Conservation (phyloP, 64 coral and sea anemone species). For the Stichodactyla mertensii region DNA sequence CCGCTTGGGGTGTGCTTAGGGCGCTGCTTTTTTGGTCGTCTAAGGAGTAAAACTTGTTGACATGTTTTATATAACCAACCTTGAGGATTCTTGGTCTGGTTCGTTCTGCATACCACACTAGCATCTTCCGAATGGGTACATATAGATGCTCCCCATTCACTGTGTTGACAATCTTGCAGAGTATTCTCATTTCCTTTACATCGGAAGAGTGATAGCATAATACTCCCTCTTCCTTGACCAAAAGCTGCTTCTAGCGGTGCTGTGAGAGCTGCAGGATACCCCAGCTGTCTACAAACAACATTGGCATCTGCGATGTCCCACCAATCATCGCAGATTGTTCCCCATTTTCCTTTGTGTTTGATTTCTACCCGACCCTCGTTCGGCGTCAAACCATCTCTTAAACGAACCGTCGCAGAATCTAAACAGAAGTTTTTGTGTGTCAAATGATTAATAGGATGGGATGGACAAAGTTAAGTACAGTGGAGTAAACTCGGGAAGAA, state of each 20-base stretch:
- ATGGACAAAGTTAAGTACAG: too few relatives aligned
- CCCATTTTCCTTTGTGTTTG: conserved; percentile 35
- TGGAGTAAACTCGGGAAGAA: too few relatives aligned
- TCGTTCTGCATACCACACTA: conserved; percentile 7
- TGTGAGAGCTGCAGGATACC: conserved; percentile 19
- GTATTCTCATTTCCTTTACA: background rate
- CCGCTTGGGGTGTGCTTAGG: too few relatives aligned
- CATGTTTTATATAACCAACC: background rate
- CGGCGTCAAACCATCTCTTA: background rate
- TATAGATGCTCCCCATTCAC: background rate
- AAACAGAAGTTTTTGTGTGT: background rate
- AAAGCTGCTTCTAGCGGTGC: background rate
- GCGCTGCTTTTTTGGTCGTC: too few relatives aligned
- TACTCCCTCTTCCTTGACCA: background rate
- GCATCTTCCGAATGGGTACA: background rate
- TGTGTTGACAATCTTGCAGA: background rate
- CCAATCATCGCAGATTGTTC: conserved; percentile 14
- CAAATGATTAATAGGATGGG: background rate
- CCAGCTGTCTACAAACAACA: conserved; percentile 28
- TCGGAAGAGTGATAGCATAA: background rate
- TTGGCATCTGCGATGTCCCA: conserved; percentile 39
- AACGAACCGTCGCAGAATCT: background rate
- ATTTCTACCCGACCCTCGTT: conserved; percentile 45
- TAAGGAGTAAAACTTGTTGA: background rate
- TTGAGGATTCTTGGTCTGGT: background rate